Percentiles rank a stretch among this genome's conserved stretches.
Evolutionary conservation across 2,888 invertebrate genomes (phyloP).

Genomic region (Helobdella robusta): DNA sequence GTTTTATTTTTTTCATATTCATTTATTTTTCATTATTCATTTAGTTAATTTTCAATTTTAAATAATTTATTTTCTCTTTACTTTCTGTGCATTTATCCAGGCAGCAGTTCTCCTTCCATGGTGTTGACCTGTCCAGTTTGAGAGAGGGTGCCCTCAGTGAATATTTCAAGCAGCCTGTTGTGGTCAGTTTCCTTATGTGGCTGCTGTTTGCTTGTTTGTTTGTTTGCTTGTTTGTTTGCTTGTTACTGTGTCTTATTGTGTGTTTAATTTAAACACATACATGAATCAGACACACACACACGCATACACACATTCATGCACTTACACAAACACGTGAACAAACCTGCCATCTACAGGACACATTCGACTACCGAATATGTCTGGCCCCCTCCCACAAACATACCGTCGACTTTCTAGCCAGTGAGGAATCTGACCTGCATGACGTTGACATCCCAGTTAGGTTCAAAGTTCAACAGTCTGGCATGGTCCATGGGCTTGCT

Average conservation of each 20-base stretch:
- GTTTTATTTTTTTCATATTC: not conserved
- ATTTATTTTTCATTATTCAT: not conserved
- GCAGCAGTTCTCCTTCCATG: conserved; percentile 93
- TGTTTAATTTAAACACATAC: too few species aligned
- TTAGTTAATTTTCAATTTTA: not conserved
- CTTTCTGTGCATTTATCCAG: conserved; percentile 42
- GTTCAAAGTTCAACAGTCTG: conserved; percentile 81
- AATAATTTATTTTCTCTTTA: not conserved
- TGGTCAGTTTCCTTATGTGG: conserved; percentile 53
- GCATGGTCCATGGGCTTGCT: conserved; percentile 89
- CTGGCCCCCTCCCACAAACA: conserved; percentile 86
- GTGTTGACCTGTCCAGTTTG: conserved; percentile 83
- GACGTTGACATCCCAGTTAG: conserved; percentile 87
- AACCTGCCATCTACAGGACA: too few species aligned
- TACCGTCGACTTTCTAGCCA: conserved; percentile 82
- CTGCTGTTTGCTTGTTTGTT: too few species aligned
- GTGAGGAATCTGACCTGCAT: conserved; percentile 85
- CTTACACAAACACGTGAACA: too few species aligned
- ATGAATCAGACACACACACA: too few species aligned
- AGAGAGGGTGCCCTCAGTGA: conserved; percentile 87
- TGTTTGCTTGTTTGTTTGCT: too few species aligned
- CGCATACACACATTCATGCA: too few species aligned
- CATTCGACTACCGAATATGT: conserved; percentile 93
- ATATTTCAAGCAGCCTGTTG: conserved; percentile 94
- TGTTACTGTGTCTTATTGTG: too few species aligned